phyloP scores from a whole-genome alignment of 2,888 invertebrate genomes.

The Drosophila pegasa region DNA sequence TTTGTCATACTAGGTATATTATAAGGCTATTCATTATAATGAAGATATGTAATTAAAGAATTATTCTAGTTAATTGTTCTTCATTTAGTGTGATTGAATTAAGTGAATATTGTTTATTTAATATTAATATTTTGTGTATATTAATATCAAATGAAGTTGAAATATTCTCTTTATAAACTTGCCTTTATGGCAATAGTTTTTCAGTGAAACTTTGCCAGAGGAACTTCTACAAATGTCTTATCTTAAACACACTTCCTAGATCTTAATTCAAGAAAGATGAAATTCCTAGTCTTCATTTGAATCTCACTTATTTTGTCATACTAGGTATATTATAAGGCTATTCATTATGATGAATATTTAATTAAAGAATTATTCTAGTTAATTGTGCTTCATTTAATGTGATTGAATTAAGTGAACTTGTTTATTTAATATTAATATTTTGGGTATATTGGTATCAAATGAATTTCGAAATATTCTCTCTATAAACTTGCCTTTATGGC shows the following conservation, averaged over 20 bases:
- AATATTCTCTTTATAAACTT: neutral
- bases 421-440: neutral
- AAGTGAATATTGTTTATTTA: neutral
- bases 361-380: neutral
- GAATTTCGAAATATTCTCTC: neutral
- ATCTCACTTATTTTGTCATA: too few relatives aligned
- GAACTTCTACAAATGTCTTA: too few relatives aligned
- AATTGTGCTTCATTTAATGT: neutral
- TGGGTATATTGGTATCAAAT: neutral
- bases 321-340: too few relatives aligned
- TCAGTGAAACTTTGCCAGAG: too few relatives aligned
- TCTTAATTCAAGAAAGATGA: too few relatives aligned
- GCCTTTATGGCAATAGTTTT: too few relatives aligned
- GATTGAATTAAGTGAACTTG: neutral
- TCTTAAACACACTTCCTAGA: too few relatives aligned
- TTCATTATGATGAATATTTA: neutral
- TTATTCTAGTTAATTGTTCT: neutral
- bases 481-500: too few relatives aligned
- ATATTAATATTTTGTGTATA: neutral
- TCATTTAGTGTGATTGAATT: neutral
- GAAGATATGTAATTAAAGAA: neutral
- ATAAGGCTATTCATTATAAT: too few relatives aligned
- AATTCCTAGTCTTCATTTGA: too few relatives aligned
- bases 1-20: too few relatives aligned
- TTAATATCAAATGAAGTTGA: neutral